Evolutionary conservation across 2,888 invertebrate species (phyloP).

Genomic region (Acanthosoma haemorrhoidale): DNA sequence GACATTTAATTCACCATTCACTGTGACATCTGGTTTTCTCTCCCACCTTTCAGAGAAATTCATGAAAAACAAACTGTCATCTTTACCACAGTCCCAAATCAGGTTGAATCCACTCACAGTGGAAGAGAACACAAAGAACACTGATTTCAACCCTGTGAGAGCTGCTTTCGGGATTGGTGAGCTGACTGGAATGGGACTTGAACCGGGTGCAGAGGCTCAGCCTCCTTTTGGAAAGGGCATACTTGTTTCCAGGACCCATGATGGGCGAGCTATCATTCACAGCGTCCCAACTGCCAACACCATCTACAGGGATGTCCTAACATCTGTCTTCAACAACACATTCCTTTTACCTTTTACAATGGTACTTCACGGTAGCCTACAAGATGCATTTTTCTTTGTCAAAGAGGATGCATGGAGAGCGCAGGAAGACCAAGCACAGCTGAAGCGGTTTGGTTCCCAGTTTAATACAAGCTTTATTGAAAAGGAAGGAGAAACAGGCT

Average conservation of each 20-base stretch:
- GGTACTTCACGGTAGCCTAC: slow-evolving; percentile 73
- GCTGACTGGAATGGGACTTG: slow-evolving; percentile 34
- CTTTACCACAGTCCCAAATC: slow-evolving; percentile 40
- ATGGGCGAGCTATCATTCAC: slow-evolving; percentile 70
- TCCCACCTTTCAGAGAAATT: slow-evolving; percentile 68
- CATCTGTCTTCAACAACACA: slow-evolving; percentile 85
- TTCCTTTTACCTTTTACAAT: slow-evolving; percentile 81
- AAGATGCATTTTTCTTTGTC: slow-evolving; percentile 89
- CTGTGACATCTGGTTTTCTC: slow-evolving; percentile 76
- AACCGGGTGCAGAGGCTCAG: slow-evolving; percentile 48
- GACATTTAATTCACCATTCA: slow-evolving; percentile 47
- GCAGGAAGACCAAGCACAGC: slow-evolving; percentile 78
- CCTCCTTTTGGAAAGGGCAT: slow-evolving; percentile 80
- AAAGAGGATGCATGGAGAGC: slow-evolving; percentile 88
- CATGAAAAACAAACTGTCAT: slow-evolving; percentile 56
- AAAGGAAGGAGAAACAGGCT: slow-evolving; percentile 53
- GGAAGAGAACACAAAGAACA: slow-evolving; percentile 28
- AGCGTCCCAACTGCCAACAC: slow-evolving; percentile 85
- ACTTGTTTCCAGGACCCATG: slow-evolving; percentile 70
- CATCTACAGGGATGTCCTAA: slow-evolving; percentile 86
- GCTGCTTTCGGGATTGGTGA: slow-evolving; percentile 33
- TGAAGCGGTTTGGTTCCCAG: slow-evolving; percentile 83
- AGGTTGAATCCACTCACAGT: slow-evolving; percentile 36
- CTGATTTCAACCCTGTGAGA: slow-evolving; percentile 36
- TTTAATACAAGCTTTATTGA: slow-evolving; percentile 90